A percentile compares a stretch with the other conserved stretches of the same genome.
These are phyloP conservation scores for Neosilurus mollespiculum DNA, from an alignment of 2,797 vertebrate genomes.

Conservation along the genomic window DNA sequence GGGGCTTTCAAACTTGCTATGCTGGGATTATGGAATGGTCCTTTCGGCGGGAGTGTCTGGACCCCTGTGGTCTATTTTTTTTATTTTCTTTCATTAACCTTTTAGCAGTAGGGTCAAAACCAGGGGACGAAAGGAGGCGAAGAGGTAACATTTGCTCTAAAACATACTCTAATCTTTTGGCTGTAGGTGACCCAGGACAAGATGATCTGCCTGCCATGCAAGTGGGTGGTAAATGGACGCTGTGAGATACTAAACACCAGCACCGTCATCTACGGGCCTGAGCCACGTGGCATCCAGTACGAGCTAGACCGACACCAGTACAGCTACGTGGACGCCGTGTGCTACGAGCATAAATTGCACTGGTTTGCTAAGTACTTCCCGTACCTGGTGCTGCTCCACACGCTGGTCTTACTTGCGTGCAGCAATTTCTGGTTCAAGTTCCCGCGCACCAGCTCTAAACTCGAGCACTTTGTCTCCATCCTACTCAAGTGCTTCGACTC, in stretches of 20 bases:
- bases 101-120: neutral
- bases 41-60: too few species aligned
- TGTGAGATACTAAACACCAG: slow-evolving; percentile 75
- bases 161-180: neutral
- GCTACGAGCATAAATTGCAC: slow-evolving; percentile 94
- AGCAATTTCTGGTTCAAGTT: slow-evolving; percentile 99
- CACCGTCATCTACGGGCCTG: slow-evolving; percentile 56
- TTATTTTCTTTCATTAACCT: neutral
- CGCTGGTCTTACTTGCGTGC: slow-evolving; percentile 92
- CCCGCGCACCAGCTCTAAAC: slow-evolving; percentile 94
- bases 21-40: too few species aligned
- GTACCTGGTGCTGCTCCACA: slow-evolving; percentile 95
- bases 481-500: slow-evolving; percentile 98
- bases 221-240: slow-evolving; percentile 87
- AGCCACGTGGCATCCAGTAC: slow-evolving; percentile 89
- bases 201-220: slow-evolving; percentile 98
- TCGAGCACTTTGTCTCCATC: slow-evolving; percentile 98
- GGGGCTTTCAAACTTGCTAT: too few species aligned
- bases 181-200: slow-evolving; percentile 96
- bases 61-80: too few species aligned
- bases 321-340: slow-evolving; percentile 95
- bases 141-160: neutral
- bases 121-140: neutral
- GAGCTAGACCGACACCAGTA: slow-evolving; percentile 97
- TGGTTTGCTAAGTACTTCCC: slow-evolving; percentile 99